Percentiles rank a stretch among this genome's conserved stretches.
These are phyloP conservation scores for Oxygymnocypris stewartii DNA, from an alignment of 2,113 vertebrate genomes.

Conservation along the genomic window DNA sequence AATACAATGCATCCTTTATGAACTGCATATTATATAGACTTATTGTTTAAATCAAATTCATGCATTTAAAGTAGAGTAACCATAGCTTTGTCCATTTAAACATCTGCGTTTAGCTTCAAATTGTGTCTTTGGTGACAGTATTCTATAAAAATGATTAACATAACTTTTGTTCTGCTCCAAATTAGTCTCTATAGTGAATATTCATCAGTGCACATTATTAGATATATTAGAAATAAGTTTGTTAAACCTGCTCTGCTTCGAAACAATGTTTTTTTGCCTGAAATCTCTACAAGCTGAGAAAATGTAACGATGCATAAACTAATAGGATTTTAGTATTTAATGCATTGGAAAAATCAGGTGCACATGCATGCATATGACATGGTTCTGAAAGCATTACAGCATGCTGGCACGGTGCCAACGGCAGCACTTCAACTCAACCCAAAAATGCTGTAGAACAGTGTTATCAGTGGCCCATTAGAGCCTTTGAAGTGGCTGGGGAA, in stretches of 20 bases:
- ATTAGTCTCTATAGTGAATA: background rate
- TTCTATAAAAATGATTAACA: too few species aligned
- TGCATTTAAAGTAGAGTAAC: too few species aligned
- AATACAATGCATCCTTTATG: too few species aligned
- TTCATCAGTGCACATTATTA: background rate
- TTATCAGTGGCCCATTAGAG: slow-evolving; percentile 60
- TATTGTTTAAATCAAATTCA: too few species aligned
- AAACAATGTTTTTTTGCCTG: background rate
- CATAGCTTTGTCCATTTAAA: too few species aligned
- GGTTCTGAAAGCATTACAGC: background rate
- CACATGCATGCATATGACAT: background rate
- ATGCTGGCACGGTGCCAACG: slow-evolving; percentile 41
- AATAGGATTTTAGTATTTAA: background rate
- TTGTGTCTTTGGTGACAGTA: too few species aligned
- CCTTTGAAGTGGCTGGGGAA: slow-evolving; percentile 60
- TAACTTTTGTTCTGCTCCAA: too few species aligned
- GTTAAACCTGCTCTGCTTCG: background rate
- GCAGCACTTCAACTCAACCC: slow-evolving; percentile 42
- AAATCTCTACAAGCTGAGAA: background rate
- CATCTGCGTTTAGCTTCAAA: too few species aligned
- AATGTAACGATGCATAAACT: background rate
- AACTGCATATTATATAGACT: too few species aligned
- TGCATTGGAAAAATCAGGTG: background rate
- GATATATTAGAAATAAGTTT: background rate
- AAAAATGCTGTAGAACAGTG: slow-evolving; percentile 51